Base-by-base conservation (phyloP, 2,113 vertebrate species). In the Lycaon pictus region DNA sequence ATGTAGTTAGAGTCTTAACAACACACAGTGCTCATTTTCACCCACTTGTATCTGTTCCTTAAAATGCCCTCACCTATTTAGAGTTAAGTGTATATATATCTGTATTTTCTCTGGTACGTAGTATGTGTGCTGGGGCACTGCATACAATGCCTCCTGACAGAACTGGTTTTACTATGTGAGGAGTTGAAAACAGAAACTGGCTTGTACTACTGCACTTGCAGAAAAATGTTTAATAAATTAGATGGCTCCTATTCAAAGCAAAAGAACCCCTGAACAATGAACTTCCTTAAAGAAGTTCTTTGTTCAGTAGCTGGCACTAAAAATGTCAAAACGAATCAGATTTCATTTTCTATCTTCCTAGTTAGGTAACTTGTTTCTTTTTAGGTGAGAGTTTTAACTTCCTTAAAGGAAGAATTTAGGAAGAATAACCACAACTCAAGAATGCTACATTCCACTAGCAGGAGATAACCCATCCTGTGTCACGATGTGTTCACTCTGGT, bases 291-390 rank as follows among this genome's bases (percentile, higher is more conserved):
- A 98, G 88, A 90, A 96, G 72, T 29, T 96, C 93, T 96, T 98
- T 98, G 96, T 98, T 97, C 72, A 96, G 77, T 88, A 94, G 87
- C 55, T 98, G 97, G 97, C 97, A 96, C 58, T 79, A 93, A 98
- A 96, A 97, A 87, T 94, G 93, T 82, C 94, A 79, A 60, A 88
- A 93, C 89, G 86, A 91, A 79, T 97, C 93, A 93, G 29, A 88
- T 95, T 96, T 94, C 90, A 96, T 90, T 95, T 97, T 88, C 92
- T 94, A 89, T 94, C 62, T 94, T 97, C 58, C 88, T 88, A 79
- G 56, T 89, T 96, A 88, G 69, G 71, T 85, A 97, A 93, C 76
- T 91, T 94, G 80, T 93, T 96, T 97, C 89, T 94, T 97, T 93
- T 91, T 55, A 88, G 71, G 53, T 94, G 37, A 96, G 80, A 37